Evolutionary conservation across 2,888 invertebrate species (phyloP).

Genomic region (Gymnoscelis rufifasciata): DNA sequence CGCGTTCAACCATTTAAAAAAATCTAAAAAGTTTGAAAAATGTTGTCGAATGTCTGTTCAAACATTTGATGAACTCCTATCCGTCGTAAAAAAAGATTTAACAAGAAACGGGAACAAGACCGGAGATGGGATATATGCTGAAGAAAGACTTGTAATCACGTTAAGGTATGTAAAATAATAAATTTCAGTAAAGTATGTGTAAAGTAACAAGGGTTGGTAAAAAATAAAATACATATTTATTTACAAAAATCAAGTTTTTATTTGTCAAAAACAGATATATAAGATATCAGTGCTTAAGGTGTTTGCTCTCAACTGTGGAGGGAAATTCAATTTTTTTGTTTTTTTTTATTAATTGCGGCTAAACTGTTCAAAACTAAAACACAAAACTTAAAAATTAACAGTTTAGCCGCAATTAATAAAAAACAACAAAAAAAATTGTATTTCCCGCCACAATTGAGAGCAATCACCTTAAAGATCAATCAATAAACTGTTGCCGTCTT

Average conservation of each 20-base stretch:
- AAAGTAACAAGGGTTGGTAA: not conserved
- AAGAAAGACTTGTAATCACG: not conserved
- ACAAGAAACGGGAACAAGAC: not conserved
- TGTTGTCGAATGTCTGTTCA: not conserved
- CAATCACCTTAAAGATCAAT: not conserved
- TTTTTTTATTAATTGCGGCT: conserved; percentile 20
- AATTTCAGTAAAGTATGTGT: not conserved
- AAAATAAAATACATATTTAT: no score
- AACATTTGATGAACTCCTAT: not conserved
- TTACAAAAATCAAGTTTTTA: not conserved
- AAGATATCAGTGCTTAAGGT: not conserved
- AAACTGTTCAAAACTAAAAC: not conserved
- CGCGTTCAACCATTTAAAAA: not conserved
- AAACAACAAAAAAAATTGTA: not conserved
- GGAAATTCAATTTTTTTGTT: conserved; percentile 20
- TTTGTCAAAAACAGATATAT: not conserved
- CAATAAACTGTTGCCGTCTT: not conserved
- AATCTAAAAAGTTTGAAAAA: not conserved
- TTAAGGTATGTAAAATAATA: not conserved
- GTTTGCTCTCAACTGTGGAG: not conserved
- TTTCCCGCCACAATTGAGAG: not conserved
- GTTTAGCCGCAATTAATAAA: not conserved
- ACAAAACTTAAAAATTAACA: not conserved
- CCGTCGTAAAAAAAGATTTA: not conserved
- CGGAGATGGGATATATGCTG: not conserved